Evolutionary conservation across 2,888 invertebrate genomes (phyloP).

Genomic region (Maniola hyperantus): DNA sequence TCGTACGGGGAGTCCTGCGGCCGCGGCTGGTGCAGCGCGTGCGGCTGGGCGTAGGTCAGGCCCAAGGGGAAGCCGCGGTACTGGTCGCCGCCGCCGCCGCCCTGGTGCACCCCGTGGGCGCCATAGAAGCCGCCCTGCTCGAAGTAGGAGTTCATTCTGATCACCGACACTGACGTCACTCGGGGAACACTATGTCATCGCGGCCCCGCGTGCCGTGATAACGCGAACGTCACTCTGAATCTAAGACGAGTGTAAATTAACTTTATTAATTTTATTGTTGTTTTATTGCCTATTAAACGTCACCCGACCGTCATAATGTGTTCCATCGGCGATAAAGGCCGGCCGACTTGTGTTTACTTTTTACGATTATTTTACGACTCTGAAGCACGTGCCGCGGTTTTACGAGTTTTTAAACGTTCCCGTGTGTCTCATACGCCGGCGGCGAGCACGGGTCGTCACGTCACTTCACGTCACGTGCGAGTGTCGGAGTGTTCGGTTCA

Average conservation of each 20-base stretch:
- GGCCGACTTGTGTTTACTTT: constrained; percentile 81
- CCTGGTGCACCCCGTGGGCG: constrained; percentile 91
- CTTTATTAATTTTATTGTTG: constrained; percentile 82
- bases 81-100: constrained; percentile 88
- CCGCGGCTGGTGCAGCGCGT: constrained; percentile 88
- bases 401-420: constrained; percentile 78
- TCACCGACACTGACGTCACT: constrained; percentile 76
- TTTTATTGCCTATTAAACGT: constrained; percentile 82
- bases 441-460: constrained; percentile 46
- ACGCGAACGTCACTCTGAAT: constrained; percentile 77
- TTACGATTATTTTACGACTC: constrained; percentile 82
- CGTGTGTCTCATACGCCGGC: constrained; percentile 61
- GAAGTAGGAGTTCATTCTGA: constrained; percentile 96
- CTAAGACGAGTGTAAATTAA: constrained; percentile 66
- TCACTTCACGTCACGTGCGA: constrained; percentile 45
- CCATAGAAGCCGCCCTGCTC: constrained; percentile 98
- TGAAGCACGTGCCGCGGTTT: constrained; percentile 77
- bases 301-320: constrained; percentile 82
- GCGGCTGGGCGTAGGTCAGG: constrained; percentile 92
- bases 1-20: constrained; percentile 96
- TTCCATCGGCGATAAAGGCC: constrained; percentile 79
- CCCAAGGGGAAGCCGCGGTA: constrained; percentile 94
- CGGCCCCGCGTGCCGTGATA: constrained; percentile 75
- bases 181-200: constrained; percentile 79
- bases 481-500: constrained; percentile 41